These are phyloP conservation scores for Paralinhomoeus sp. DNA, from an alignment of 2,888 invertebrate genomes.

Conservation along the genomic window DNA sequence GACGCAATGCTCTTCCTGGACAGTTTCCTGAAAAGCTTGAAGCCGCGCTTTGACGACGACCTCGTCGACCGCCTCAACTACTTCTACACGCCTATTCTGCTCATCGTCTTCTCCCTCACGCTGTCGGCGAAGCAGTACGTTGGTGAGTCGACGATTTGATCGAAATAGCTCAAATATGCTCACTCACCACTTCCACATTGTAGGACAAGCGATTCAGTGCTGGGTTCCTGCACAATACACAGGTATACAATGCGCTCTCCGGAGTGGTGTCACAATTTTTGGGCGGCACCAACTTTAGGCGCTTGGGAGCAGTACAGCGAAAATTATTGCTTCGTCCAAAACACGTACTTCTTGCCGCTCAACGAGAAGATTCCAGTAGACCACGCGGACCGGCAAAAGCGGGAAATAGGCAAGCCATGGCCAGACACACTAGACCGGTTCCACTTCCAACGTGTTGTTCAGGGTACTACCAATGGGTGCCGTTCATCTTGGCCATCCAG, in stretches of 20 bases:
- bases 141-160: slow-evolving; percentile 21
- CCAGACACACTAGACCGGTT: too few relatives aligned
- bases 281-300: slow-evolving; percentile 6
- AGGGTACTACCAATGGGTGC: slow-evolving; percentile 28
- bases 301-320: slow-evolving; percentile 25
- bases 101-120: slow-evolving; percentile 22
- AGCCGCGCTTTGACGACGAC: slow-evolving; percentile 24
- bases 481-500: slow-evolving; percentile 29
- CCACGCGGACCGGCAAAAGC: slow-evolving; percentile 12
- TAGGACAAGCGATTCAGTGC: slow-evolving; percentile 25
- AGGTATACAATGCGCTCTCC: too few relatives aligned
- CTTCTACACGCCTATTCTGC: slow-evolving; percentile 25
- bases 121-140: slow-evolving; percentile 23
- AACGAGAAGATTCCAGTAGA: slow-evolving; percentile 19
- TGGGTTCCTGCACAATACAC: slow-evolving; percentile 25
- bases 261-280: not conserved
- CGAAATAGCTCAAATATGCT: too few relatives aligned
- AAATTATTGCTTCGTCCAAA: slow-evolving; percentile 25
- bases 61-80: slow-evolving; percentile 22
- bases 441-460: not conserved
- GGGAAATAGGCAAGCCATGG: slow-evolving; percentile 13
- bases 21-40: slow-evolving; percentile 21
- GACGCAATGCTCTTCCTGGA: slow-evolving; percentile 26
- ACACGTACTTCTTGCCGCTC: slow-evolving; percentile 22
- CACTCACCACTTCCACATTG: slow-evolving; percentile 2